Conservation (phyloP, 64 coral and sea anemone species). For the Porites lutea region DNA sequence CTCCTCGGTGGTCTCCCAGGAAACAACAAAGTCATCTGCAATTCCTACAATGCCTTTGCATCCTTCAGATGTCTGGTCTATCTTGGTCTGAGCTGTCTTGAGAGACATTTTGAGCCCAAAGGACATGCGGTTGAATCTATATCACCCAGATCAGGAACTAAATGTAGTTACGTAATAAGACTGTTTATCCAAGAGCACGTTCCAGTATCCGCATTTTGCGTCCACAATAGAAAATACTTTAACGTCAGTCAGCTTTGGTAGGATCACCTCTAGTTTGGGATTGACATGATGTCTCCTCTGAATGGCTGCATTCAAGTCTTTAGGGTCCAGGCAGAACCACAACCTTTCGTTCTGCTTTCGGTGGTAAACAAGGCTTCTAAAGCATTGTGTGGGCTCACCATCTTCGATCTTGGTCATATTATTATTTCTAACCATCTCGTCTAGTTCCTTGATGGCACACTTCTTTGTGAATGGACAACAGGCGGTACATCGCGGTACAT, state of each 20-base stretch:
- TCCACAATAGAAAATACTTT: slow-evolving; percentile 42
- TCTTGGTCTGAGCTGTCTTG: slow-evolving; percentile 24
- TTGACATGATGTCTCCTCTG: slow-evolving; percentile 54
- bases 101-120: slow-evolving; percentile 71
- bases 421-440: too few relatives aligned
- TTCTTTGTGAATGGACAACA: too few relatives aligned
- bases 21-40: too few relatives aligned
- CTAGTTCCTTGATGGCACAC: too few relatives aligned
- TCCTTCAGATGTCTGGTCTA: slow-evolving; percentile 67
- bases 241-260: not conserved
- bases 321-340: slow-evolving; percentile 51
- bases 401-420: too few relatives aligned
- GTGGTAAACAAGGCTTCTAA: not conserved
- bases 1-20: too few relatives aligned
- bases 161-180: slow-evolving; percentile 55
- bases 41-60: slow-evolving; percentile 3
- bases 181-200: slow-evolving; percentile 52
- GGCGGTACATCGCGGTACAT: too few relatives aligned
- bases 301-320: slow-evolving; percentile 49
- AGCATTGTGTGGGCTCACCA: too few relatives aligned
- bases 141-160: slow-evolving; percentile 36
- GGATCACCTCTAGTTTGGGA: slow-evolving; percentile 36
- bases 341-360: slow-evolving; percentile 41
- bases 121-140: slow-evolving; percentile 30
- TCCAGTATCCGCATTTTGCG: slow-evolving; percentile 60